Evolutionary conservation across 2,113 vertebrate genomes (phyloP).

Genomic region (Solenodon paradoxus): DNA sequence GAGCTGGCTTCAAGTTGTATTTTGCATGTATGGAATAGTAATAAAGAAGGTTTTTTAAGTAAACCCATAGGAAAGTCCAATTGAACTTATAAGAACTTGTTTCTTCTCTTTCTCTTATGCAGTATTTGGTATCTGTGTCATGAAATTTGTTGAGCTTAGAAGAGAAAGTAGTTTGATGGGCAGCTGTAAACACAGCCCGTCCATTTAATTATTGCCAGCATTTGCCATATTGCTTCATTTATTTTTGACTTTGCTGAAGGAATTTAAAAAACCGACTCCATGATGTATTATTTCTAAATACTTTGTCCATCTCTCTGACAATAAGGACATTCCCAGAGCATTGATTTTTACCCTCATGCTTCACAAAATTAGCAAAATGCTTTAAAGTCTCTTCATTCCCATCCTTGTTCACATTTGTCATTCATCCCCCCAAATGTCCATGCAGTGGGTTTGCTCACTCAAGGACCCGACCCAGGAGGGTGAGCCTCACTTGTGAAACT

Average conservation of each 20-base stretch:
- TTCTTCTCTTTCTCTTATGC: not conserved
- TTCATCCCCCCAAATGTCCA: too few species aligned
- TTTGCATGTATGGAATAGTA: not conserved
- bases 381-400: too few species aligned
- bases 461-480: too few species aligned
- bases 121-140: fast-evolving
- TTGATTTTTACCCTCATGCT: too few species aligned
- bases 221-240: not conserved
- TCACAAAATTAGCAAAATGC: too few species aligned
- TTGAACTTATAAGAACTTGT: not conserved
- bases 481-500: too few species aligned
- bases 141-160: not conserved
- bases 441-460: too few species aligned
- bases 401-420: too few species aligned
- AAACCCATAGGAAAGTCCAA: not conserved
- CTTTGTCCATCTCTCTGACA: not conserved
- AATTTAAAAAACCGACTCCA: not conserved
- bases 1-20: not conserved
- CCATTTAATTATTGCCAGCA: not conserved
- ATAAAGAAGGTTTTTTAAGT: not conserved
- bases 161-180: not conserved
- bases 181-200: not conserved
- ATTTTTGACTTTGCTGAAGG: not conserved
- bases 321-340: not conserved
- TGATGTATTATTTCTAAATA: not conserved